Evolutionary conservation across 2,888 invertebrate species (phyloP).

Genomic region (Ametastegia equiseti): DNA sequence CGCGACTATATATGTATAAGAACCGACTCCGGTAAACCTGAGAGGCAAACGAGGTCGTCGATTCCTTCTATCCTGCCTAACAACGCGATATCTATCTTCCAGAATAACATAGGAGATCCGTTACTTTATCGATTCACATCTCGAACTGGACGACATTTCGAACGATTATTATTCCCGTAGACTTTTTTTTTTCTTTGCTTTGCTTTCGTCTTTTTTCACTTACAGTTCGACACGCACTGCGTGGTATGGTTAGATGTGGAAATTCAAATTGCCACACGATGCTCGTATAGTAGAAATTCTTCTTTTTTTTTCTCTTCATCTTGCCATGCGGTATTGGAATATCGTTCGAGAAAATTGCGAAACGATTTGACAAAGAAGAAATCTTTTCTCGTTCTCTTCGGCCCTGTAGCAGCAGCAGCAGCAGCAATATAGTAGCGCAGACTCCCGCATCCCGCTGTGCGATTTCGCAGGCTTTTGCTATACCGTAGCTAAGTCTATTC

Average conservation of each 20-base stretch:
- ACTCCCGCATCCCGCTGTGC: neutral
- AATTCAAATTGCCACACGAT: slow-evolving; percentile 11
- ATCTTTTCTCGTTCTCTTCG: neutral
- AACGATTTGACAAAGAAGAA: neutral
- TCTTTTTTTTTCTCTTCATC: neutral
- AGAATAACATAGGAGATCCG: neutral
- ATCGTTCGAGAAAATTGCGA: too few species aligned
- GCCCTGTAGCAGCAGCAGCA: neutral
- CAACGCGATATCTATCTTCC: neutral
- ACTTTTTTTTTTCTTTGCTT: neutral
- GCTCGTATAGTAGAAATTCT: neutral
- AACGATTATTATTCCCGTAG: neutral
- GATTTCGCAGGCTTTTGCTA: neutral
- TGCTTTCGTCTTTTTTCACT: slow-evolving; percentile 10
- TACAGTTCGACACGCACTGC: neutral
- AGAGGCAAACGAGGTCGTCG: slow-evolving; percentile 13
- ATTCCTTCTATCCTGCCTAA: slow-evolving; percentile 22
- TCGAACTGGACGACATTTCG: neutral
- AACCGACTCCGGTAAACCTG: neutral
- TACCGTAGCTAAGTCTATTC: neutral
- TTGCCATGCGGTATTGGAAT: too few species aligned
- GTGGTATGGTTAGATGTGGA: neutral
- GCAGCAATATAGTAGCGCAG: neutral
- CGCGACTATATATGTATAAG: slow-evolving; percentile 1
- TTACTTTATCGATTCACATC: neutral